These are phyloP conservation scores for Clinocottus analis DNA, from an alignment of 2,113 vertebrate species.

Conservation along the genomic window DNA sequence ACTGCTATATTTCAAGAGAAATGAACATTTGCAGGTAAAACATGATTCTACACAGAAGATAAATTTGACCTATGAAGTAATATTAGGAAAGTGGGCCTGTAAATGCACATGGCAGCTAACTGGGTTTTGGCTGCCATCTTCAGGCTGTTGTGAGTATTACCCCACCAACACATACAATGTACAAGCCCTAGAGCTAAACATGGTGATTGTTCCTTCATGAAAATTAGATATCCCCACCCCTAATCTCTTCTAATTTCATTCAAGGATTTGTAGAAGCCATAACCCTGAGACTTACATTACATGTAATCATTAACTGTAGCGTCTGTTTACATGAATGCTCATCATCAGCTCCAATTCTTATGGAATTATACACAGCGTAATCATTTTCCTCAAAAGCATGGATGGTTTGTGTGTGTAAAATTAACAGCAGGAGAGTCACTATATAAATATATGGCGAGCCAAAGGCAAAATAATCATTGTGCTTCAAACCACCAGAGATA, in stretches of 20 bases:
- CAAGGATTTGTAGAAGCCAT: conserved; percentile 69
- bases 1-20: conserved; percentile 66
- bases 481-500: conserved; percentile 41
- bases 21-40: conserved; percentile 61
- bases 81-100: conserved; percentile 53
- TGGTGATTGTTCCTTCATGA: conserved; percentile 75
- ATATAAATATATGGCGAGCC: conserved; percentile 52
- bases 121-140: conserved; percentile 87
- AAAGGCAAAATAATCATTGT: conserved; percentile 51
- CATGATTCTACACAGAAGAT: conserved; percentile 59
- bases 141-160: conserved; percentile 73
- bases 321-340: conserved; percentile 62
- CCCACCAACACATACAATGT: conserved; percentile 35
- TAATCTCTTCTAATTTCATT: conserved; percentile 76
- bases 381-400: conserved; percentile 60
- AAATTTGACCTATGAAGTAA: conserved; percentile 78
- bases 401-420: conserved; percentile 56
- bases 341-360: conserved; percentile 49
- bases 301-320: conserved; percentile 58
- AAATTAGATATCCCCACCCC: conserved; percentile 75
- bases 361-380: conserved; percentile 59
- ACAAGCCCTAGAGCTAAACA: conserved; percentile 73
- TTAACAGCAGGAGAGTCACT: conserved; percentile 36
- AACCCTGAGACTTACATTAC: conserved; percentile 60
- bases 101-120: conserved; percentile 61